A percentile compares a stretch with the other conserved stretches of the same genome.
Evolutionary conservation across 2,888 invertebrate genomes (phyloP).

Genomic region (Parelbella ahira): DNA sequence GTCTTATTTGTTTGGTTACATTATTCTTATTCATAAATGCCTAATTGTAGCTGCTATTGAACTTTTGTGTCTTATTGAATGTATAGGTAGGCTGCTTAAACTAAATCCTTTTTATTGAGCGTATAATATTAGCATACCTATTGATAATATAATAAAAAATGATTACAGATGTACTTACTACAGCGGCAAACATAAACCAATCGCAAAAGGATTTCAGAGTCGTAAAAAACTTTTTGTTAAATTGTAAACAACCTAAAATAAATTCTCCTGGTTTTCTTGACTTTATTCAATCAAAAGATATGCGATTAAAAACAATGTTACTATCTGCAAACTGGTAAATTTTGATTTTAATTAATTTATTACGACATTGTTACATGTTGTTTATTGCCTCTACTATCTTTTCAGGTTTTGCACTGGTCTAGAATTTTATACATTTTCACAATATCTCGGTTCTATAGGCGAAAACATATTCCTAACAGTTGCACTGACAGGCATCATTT

Average conservation of each 20-base stretch:
- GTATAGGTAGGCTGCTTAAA: too few species aligned
- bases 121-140: too few species aligned
- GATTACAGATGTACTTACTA: constrained; percentile 47
- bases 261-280: constrained; percentile 52
- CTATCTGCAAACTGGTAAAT: constrained; percentile 80
- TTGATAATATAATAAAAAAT: too few species aligned
- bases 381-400: too few species aligned
- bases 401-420: constrained; percentile 80
- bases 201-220: constrained; percentile 37
- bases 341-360: neutral
- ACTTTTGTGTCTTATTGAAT: too few species aligned
- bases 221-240: constrained; percentile 38
- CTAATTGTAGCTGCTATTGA: too few species aligned
- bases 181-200: constrained; percentile 51
- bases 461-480: constrained; percentile 77
- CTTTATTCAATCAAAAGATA: constrained; percentile 70
- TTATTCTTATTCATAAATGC: too few species aligned
- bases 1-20: too few species aligned
- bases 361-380: too few species aligned
- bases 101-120: too few species aligned
- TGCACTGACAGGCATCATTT: constrained; percentile 74
- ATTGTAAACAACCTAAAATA: constrained; percentile 32
- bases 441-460: constrained; percentile 79
- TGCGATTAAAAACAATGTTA: constrained; percentile 70
- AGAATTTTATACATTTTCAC: constrained; percentile 81